Conservation (phyloP, 2,888 invertebrate genomes). For the Spodoptera exigua region DNA sequence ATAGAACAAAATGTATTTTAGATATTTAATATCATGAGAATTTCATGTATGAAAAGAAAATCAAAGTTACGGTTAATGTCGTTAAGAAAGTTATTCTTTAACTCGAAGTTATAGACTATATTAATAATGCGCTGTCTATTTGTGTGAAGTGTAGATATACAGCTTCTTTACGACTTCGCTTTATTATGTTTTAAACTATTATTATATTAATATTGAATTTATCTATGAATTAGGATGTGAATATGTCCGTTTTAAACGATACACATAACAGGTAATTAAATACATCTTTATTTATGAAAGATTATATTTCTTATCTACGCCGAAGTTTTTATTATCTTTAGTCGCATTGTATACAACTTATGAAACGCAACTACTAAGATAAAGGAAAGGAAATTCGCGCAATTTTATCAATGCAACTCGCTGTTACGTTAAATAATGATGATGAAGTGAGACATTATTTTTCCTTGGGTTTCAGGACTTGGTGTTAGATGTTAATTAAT, state of each 20-base stretch:
- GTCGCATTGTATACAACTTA: slow-evolving; percentile 49
- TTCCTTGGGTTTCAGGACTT: slow-evolving; percentile 40
- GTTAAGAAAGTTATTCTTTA: slow-evolving; percentile 42
- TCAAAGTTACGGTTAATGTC: slow-evolving; percentile 42
- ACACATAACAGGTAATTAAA: slow-evolving; percentile 1
- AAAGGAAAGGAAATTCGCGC: slow-evolving; percentile 27
- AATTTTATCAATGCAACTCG: slow-evolving; percentile 39
- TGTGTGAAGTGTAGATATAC: slow-evolving; percentile 13
- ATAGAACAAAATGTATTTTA: slow-evolving; percentile 60
- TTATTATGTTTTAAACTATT: slow-evolving; percentile 29
- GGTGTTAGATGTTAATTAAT: slow-evolving; percentile 52
- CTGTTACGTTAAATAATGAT: slow-evolving; percentile 32
- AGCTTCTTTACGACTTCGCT: slow-evolving; percentile 25
- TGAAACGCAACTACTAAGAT: slow-evolving; percentile 29
- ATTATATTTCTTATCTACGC: slow-evolving; percentile 19
- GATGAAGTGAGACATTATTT: slow-evolving; percentile 38
- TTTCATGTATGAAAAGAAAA: slow-evolving; percentile 41
- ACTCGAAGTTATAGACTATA: slow-evolving; percentile 39
- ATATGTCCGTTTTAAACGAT: slow-evolving; percentile 9
- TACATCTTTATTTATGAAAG: neutral
- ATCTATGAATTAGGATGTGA: slow-evolving; percentile 7
- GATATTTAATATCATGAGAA: slow-evolving; percentile 54
- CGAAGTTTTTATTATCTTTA: slow-evolving; percentile 23
- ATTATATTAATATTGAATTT: slow-evolving; percentile 10
- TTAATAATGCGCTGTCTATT: slow-evolving; percentile 29